Base-by-base conservation (phyloP, 1,140 invertebrate species). In the Sogatella furcifera region DNA sequence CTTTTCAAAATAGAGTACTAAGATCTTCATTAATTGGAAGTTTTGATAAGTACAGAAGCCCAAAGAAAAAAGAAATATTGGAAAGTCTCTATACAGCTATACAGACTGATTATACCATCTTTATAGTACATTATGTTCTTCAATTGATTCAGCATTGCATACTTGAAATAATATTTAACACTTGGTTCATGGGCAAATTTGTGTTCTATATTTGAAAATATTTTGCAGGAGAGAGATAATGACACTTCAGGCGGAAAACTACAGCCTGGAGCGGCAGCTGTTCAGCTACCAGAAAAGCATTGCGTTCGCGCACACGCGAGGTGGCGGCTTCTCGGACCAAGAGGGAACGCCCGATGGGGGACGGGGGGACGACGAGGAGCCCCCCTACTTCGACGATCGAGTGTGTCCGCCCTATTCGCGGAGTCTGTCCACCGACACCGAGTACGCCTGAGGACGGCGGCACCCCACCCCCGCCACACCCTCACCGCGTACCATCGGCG, bases 281-380 rank as follows among this genome's bases (percentile, higher is more conserved):
- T 88, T 92, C 77, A 89, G 86, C 70, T 92, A 92, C 70, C 90
- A 92, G 72, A 87, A 89, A 71, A 89, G 85, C 66, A 80, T 92
- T 38, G 87, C 88, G n/a, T 86, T 82, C 62, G 84, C 84, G 6
- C 85, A 86, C 64, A 78, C 80, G 69, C 78, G 75, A 66, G 76
- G 70, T 63, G 76, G 70, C 64, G 74, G 65, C 65, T 77, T 69
- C 59, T 73, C 68, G 24, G 78, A 77, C 60, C 79, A 77, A 62
- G 67, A 74, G 66, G 73, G 72, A 57, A 72, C 74, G 55, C 71
- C 65, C 66, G 75, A 68, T 22, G 65, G 64, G 19, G 66, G 61
- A 17, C 64, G 64, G 13, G 68, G 67, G 6, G 67, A 70, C 19
- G 67, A 69, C 13, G 66, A 69, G 1, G 53, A 66, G 2, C 62